Conservation (phyloP, 2,113 vertebrate genomes). For the Dipodomys merriami region DNA sequence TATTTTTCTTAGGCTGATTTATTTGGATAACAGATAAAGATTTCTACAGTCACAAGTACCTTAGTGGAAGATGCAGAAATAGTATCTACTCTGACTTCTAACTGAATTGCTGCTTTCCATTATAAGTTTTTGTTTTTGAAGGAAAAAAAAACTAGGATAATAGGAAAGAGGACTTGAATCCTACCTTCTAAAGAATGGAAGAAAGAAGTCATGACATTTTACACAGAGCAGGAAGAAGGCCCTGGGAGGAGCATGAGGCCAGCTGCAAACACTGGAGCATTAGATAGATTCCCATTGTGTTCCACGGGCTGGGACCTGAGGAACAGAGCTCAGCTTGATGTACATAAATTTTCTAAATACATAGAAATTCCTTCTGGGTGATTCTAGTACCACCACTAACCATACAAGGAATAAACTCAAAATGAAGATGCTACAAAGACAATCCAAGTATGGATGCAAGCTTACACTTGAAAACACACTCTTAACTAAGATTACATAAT, state of each 20-base stretch:
- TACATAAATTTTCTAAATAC: neutral
- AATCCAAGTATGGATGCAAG: neutral
- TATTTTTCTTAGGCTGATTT: neutral
- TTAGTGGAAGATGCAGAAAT: slow-evolving; percentile 13
- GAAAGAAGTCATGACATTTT: neutral
- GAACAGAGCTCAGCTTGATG: neutral
- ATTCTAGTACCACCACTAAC: neutral
- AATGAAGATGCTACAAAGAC: neutral
- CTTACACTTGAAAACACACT: slow-evolving; percentile 34
- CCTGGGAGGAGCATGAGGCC: neutral
- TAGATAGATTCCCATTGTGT: neutral
- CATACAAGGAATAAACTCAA: neutral
- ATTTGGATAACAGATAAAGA: slow-evolving; percentile 26
- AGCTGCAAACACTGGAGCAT: neutral
- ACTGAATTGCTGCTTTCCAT: neutral
- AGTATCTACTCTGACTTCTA: neutral
- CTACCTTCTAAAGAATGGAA: slow-evolving; percentile 44
- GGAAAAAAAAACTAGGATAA: neutral
- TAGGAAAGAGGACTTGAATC: neutral
- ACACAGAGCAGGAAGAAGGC: neutral
- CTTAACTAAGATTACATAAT: slow-evolving; percentile 45
- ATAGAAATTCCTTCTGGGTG: neutral
- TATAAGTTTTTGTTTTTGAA: no score
- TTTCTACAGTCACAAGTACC: neutral
- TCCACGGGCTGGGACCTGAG: neutral